Base-by-base conservation (phyloP, 2,797 vertebrate genomes). In the Phoebastria nigripes region DNA sequence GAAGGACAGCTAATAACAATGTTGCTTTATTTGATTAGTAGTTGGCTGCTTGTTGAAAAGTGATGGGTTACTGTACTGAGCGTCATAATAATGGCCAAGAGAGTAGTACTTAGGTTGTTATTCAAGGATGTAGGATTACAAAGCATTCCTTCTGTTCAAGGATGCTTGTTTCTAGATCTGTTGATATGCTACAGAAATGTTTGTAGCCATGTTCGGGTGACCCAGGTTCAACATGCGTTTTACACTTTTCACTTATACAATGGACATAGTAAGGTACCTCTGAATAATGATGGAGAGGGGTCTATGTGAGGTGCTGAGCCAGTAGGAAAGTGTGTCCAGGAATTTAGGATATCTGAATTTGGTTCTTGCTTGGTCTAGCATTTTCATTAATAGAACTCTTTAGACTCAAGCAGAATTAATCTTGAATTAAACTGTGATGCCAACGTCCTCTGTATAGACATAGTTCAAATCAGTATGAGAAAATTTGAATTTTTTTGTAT, bases 191-290 rank as follows among this genome's bases (percentile, higher is more conserved):
- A n/a, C 46, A 35, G 41, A 83, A 73, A 39, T 31, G 14, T 61
- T 63, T 82, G 41, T 47, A 82, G n/a, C 26, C 9, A 1, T 22
- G 20, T 72, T 82, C 1, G 4, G 5, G 47, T 55, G 41, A 63
- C n/a, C 26, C 29, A n/a, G 11, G n/a, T 74, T 86, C 47, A 66
- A 29, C 10, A 6, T 1, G 3, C 0, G 0, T 51, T 79, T 84
- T 44, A 19, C n/a, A 26, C 12, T 41, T 46, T 61, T 72, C 35
- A 5, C 8, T 54, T 63, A 41, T 0, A 22, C 17, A 31, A 5
- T 17, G 49, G 16, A 8, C 22, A 11, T 12, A 24, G 72, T 71
- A 41, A 67, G 44, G 17, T 46, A 21, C 12, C 22, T 76, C 52
- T 83, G 24, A 62, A 11, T 33, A 51, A 49, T 29, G 62, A 29